Evolutionary conservation across 2,888 invertebrate genomes (phyloP).

Genomic region (Meiosimyza decipiens): DNA sequence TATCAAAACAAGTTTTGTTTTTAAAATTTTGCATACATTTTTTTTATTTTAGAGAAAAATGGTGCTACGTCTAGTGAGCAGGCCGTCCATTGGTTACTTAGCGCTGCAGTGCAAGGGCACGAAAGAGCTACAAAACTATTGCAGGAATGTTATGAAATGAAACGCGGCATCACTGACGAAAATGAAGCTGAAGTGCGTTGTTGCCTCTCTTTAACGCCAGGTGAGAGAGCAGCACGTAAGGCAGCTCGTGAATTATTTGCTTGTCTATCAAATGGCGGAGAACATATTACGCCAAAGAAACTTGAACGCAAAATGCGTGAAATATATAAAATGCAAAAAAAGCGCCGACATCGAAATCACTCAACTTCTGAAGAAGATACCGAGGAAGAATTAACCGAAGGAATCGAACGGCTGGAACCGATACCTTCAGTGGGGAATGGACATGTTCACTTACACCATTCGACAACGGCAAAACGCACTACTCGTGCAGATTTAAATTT

Average conservation of each 20-base stretch:
- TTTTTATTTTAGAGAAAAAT: constrained; percentile 53
- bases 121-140: constrained; percentile 86
- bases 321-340: constrained; percentile 70
- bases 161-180: constrained; percentile 79
- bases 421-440: constrained; percentile 46
- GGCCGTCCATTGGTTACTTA: constrained; percentile 91
- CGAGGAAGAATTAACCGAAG: constrained; percentile 42
- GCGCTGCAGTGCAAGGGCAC: constrained; percentile 92
- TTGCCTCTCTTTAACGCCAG: constrained; percentile 85
- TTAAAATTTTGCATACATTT: not conserved
- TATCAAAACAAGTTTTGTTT: not conserved
- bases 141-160: constrained; percentile 70
- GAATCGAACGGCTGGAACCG: constrained; percentile 50
- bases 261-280: constrained; percentile 87
- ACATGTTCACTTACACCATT: constrained; percentile 41
- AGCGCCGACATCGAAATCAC: constrained; percentile 54
- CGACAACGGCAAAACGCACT: constrained; percentile 44
- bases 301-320: constrained; percentile 80
- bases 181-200: constrained; percentile 79
- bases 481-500: constrained; percentile 41
- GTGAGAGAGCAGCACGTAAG: constrained; percentile 87
- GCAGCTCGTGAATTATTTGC: constrained; percentile 89
- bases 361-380: constrained; percentile 54
- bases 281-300: constrained; percentile 87
- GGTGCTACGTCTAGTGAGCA: constrained; percentile 71